These are phyloP conservation scores for Nebria ingens DNA, from an alignment of 1,140 invertebrate genomes.

Conservation along the genomic window DNA sequence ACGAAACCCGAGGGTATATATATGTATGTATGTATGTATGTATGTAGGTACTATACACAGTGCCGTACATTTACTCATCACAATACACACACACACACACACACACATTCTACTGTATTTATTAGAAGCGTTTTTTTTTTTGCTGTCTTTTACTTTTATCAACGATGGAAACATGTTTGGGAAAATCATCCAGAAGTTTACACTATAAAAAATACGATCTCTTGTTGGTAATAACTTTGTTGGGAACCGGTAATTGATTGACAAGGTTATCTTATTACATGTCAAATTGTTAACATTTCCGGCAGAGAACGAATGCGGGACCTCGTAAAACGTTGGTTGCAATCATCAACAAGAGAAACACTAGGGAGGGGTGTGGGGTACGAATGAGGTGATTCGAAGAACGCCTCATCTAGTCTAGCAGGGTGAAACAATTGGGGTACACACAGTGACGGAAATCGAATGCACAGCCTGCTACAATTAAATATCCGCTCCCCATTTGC, in stretches of 20 bases:
- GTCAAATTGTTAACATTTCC: conserved; percentile 8
- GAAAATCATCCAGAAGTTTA: no score
- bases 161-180: no score
- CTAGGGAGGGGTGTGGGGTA: not conserved
- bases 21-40: not conserved
- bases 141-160: no score
- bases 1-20: no score
- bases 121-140: no score
- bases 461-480: conserved; percentile 4
- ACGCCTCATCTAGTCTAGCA: not conserved
- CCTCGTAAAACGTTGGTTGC: no score
- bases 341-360: not conserved
- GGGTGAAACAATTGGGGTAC: conserved; percentile 1
- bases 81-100: not conserved
- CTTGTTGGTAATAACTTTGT: not conserved
- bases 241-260: conserved; percentile 1
- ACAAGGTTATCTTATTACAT: conserved; percentile 8
- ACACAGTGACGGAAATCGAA: not conserved
- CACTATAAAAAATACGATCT: no score
- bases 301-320: not conserved
- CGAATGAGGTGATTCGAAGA: not conserved
- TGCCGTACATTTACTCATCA: not conserved
- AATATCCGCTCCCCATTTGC: not conserved
- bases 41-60: not conserved
- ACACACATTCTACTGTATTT: no score